phyloP scores from a whole-genome alignment of 1,140 invertebrate species.

The Bombus waltoni region DNA sequence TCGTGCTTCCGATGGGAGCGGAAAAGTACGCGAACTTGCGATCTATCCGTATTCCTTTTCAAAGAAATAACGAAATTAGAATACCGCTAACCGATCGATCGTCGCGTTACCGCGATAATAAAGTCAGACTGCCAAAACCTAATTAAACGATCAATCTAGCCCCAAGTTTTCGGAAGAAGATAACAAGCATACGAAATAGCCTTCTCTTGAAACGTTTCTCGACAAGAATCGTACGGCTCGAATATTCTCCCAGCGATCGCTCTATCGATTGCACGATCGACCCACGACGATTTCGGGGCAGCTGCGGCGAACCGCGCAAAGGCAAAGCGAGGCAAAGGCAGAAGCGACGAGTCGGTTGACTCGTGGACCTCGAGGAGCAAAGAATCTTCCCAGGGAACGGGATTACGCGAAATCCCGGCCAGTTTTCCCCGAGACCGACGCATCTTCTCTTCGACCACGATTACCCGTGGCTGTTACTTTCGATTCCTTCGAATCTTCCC shows the following conservation, averaged over 20 bases:
- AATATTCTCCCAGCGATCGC: not conserved
- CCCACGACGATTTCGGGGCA: not conserved
- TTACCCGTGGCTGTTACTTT: slow-evolving; percentile 48
- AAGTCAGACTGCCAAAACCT: too few species aligned
- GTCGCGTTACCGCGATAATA: too few species aligned
- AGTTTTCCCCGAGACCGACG: slow-evolving; percentile 74
- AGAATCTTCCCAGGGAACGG: slow-evolving; percentile 42
- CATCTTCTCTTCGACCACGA: slow-evolving; percentile 41
- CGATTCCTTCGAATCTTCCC: slow-evolving; percentile 26
- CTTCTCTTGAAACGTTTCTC: too few species aligned
- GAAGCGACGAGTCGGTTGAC: slow-evolving; percentile 1
- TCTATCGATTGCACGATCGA: not conserved
- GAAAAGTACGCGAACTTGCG: too few species aligned
- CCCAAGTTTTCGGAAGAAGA: too few species aligned
- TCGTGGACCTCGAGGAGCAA: not conserved
- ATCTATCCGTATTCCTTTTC: accelerated
- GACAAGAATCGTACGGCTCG: not conserved
- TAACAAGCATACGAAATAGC: too few species aligned
- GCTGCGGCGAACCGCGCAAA: slow-evolving; percentile 60
- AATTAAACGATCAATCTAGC: too few species aligned
- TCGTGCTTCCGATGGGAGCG: too few species aligned
- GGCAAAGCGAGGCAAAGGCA: slow-evolving; percentile 4
- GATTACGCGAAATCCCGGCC: slow-evolving; percentile 81
- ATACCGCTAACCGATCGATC: too few species aligned
- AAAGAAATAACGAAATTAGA: too few species aligned